These are phyloP conservation scores for Zaprionus taronus DNA, from an alignment of 1,140 invertebrate genomes.

Conservation along the genomic window DNA sequence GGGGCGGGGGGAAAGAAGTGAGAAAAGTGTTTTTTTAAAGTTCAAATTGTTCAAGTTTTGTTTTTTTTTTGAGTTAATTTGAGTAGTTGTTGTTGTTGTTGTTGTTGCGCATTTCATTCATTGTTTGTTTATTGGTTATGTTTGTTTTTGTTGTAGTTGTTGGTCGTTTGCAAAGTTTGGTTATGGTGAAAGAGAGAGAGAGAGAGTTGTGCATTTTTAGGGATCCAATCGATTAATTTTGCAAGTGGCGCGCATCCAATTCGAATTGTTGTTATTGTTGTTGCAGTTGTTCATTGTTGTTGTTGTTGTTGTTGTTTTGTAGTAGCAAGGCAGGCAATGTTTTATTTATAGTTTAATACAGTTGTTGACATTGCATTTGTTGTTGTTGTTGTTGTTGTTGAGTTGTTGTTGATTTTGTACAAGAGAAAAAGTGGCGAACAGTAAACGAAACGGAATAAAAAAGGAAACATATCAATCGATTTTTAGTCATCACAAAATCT, in stretches of 20 bases:
- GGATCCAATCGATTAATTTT: slow-evolving; percentile 43
- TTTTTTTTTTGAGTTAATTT: slow-evolving; percentile 24
- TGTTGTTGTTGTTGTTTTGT: slow-evolving; percentile 48
- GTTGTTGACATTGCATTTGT: slow-evolving; percentile 24
- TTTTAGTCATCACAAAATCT: slow-evolving; percentile 46
- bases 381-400: slow-evolving; percentile 27
- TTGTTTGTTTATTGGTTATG: slow-evolving; percentile 32
- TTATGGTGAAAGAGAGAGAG: slow-evolving; percentile 23
- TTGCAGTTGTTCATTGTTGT: slow-evolving; percentile 20
- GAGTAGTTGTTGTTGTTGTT: slow-evolving; percentile 20
- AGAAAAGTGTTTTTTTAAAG: slow-evolving; percentile 65
- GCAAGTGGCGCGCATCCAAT: slow-evolving; percentile 33
- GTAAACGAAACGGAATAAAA: slow-evolving; percentile 58
- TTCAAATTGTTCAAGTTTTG: slow-evolving; percentile 24
- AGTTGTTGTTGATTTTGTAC: slow-evolving; percentile 38
- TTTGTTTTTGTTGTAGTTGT: slow-evolving; percentile 23
- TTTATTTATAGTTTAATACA: slow-evolving; percentile 31
- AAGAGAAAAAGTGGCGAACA: slow-evolving; percentile 48
- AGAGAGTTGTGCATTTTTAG: slow-evolving; percentile 40
- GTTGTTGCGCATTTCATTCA: slow-evolving; percentile 55
- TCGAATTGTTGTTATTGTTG: slow-evolving; percentile 40
- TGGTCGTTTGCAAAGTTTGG: slow-evolving; percentile 18
- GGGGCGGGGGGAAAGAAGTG: slow-evolving; percentile 60
- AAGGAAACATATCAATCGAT: slow-evolving; percentile 64
- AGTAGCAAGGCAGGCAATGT: slow-evolving; percentile 71